phyloP scores from a whole-genome alignment of 2,888 invertebrate species.

The Cephus sareptanus region DNA sequence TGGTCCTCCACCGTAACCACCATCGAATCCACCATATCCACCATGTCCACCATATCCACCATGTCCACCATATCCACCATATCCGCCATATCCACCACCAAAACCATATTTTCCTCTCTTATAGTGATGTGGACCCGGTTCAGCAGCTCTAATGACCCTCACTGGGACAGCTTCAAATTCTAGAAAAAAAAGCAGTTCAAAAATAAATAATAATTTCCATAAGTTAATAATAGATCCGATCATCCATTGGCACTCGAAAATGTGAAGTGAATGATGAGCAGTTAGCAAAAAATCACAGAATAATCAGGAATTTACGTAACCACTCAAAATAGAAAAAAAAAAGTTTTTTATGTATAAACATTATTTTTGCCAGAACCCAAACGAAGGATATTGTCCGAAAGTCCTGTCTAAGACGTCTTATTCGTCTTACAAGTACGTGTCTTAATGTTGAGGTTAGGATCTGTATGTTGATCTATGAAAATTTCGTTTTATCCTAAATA shows the following conservation, averaged over 20 bases:
- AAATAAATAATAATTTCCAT: background rate
- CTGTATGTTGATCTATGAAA: background rate
- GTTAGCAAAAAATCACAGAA: background rate
- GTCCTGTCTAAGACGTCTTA: no score
- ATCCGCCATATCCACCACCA: slow-evolving; percentile 12
- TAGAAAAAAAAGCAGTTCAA: background rate
- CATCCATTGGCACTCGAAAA: background rate
- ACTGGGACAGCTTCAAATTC: background rate
- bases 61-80: slow-evolving; percentile 16
- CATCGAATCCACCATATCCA: slow-evolving; percentile 4
- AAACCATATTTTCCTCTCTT: background rate
- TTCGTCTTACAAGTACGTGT: background rate
- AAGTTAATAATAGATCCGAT: background rate
- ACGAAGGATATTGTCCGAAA: background rate
- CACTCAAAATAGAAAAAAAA: background rate
- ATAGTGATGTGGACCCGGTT: background rate
- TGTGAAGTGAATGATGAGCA: background rate
- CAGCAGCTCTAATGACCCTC: slow-evolving; percentile 1
- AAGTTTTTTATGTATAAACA: background rate
- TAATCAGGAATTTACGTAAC: background rate
- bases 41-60: background rate
- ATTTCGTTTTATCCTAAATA: background rate
- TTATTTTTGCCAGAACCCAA: background rate
- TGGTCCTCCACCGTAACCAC: slow-evolving; percentile 14
- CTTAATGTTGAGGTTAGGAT: background rate